A percentile compares a stretch with the other conserved stretches of the same genome.
Conservation (phyloP, 2,113 vertebrate genomes). For the Mormyrus lacerda region DNA sequence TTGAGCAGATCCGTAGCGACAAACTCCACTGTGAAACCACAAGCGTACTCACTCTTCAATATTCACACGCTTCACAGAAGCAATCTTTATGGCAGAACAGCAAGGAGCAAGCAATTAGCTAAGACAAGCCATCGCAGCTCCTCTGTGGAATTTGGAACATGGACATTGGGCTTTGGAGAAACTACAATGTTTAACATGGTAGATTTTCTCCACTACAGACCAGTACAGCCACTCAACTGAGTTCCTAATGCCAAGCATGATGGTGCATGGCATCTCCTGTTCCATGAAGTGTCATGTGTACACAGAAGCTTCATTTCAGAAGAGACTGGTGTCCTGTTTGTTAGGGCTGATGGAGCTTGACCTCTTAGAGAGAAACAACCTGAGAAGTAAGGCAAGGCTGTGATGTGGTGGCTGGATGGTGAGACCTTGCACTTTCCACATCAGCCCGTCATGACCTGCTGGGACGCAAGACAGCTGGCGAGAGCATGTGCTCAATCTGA, state of each 20-base stretch:
- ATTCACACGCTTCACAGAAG: not conserved
- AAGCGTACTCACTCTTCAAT: not conserved
- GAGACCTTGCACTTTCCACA: not conserved
- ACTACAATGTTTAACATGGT: not conserved
- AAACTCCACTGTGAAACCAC: not conserved
- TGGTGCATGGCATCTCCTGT: not conserved
- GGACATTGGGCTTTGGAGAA: not conserved
- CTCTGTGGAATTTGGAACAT: not conserved
- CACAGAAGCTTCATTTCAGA: not conserved
- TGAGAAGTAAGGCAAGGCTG: not conserved
- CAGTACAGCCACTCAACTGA: not conserved
- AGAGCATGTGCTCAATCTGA: not conserved
- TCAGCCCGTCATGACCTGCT: not conserved
- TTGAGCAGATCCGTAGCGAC: not conserved
- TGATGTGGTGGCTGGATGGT: not conserved
- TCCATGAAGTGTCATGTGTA: not conserved
- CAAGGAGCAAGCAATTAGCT: not conserved
- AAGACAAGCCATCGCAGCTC: not conserved
- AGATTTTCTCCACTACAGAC: not conserved
- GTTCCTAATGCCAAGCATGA: not conserved
- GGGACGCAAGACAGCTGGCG: not conserved
- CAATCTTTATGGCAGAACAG: not conserved
- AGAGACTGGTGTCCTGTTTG: not conserved
- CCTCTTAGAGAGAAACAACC: not conserved
- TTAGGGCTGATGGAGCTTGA: not conserved